These are phyloP conservation scores for Paguma larvata DNA, from an alignment of 2,797 vertebrate species.

Conservation along the genomic window DNA sequence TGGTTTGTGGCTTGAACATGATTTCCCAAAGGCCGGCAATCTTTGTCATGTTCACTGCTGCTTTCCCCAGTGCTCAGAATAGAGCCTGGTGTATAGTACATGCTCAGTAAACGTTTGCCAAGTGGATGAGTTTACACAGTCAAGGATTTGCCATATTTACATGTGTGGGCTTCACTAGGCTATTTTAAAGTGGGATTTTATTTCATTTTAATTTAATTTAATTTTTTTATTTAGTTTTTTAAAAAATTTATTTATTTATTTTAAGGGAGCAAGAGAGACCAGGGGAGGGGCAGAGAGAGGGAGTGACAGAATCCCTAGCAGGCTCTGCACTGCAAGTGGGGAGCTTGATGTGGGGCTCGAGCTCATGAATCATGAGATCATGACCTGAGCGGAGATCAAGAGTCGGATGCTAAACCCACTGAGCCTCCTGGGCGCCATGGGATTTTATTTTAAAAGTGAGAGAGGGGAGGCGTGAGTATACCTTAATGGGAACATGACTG, in stretches of 20 bases:
- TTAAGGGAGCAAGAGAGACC: too few species aligned
- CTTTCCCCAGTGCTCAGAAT: not conserved
- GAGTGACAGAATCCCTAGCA: too few species aligned
- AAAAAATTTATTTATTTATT: too few species aligned
- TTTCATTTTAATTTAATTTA: not conserved
- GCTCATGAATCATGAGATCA: too few species aligned
- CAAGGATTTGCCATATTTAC: not conserved
- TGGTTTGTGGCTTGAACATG: not conserved
- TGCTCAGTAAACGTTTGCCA: not conserved
- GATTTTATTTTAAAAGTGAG: constrained; percentile 47
- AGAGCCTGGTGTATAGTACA: too few species aligned
- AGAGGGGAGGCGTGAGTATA: not conserved
- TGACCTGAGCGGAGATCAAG: too few species aligned
- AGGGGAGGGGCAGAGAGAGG: too few species aligned
- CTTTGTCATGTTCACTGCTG: not conserved
- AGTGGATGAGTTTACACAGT: not conserved
- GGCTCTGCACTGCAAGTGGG: too few species aligned
- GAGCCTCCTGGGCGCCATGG: too few species aligned
- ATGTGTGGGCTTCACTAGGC: rapidly evolving
- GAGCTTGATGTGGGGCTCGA: too few species aligned
- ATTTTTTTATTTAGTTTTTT: too few species aligned
- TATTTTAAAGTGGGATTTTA: not conserved
- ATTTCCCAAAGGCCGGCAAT: not conserved
- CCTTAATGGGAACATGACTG: not conserved
- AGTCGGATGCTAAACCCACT: too few species aligned